Evolutionary conservation across 2,888 invertebrate species (phyloP).

Genomic region (Dinocampus coccinellae): DNA sequence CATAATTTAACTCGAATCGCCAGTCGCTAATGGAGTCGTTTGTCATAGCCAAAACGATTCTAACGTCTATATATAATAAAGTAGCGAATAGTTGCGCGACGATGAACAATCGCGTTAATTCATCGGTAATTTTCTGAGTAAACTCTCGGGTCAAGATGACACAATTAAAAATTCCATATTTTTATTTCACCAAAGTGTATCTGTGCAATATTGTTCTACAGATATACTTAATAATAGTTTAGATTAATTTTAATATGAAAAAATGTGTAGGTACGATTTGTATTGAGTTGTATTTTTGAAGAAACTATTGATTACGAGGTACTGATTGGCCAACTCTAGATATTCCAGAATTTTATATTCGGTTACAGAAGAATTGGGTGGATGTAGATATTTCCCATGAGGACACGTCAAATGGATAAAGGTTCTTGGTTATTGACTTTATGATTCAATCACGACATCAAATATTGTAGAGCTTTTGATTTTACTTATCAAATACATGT

Average conservation of each 20-base stretch:
- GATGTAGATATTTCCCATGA: slow-evolving; percentile 55
- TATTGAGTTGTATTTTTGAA: no score
- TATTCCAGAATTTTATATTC: no score
- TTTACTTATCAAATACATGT: neutral
- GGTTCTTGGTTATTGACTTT: slow-evolving; percentile 57
- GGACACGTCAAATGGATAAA: slow-evolving; percentile 48
- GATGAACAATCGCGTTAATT: slow-evolving; percentile 27
- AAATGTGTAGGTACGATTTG: no score
- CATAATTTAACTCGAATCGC: slow-evolving; percentile 53
- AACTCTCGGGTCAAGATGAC: slow-evolving; percentile 1
- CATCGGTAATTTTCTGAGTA: slow-evolving; percentile 11
- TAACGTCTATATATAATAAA: neutral
- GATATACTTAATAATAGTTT: no score
- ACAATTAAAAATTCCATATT: neutral
- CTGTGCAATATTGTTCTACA: no score
- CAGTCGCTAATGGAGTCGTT: slow-evolving; percentile 53
- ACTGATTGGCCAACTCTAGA: no score
- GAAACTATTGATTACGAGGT: no score
- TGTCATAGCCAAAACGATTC: slow-evolving; percentile 44
- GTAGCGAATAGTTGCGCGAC: slow-evolving; percentile 17
- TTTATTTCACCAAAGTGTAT: neutral
- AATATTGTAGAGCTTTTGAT: slow-evolving; percentile 44
- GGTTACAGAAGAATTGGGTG: slow-evolving; percentile 40
- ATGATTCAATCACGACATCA: slow-evolving; percentile 60
- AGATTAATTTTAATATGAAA: no score